Conservation (phyloP, 35 echinoderm and acorn worm species). For the Apostichopus californicus region DNA sequence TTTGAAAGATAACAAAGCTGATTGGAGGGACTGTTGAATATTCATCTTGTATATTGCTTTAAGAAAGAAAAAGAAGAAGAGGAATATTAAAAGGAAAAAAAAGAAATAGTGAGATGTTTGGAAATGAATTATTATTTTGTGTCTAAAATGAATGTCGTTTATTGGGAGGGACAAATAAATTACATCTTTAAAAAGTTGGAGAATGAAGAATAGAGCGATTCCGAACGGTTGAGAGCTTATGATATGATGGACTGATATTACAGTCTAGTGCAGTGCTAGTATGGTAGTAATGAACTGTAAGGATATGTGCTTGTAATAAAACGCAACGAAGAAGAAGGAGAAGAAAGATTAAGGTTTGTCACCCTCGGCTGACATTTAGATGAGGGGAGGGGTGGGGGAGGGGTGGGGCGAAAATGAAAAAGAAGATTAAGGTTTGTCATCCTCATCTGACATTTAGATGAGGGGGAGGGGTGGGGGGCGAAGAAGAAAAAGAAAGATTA, state of each 20-base stretch:
- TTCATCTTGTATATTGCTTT: background rate
- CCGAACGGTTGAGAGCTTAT: background rate
- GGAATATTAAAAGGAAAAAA: background rate
- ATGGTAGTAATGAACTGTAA: too few species aligned
- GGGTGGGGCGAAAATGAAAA: too few species aligned
- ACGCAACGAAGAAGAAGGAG: background rate
- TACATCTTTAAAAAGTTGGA: slow-evolving; percentile 6
- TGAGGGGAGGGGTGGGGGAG: too few species aligned
- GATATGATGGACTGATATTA: background rate
- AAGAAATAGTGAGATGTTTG: slow-evolving; percentile 8
- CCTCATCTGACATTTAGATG: background rate
- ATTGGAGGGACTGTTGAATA: slow-evolving; percentile 8
- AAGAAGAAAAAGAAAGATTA: background rate
- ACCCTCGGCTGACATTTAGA: background rate
- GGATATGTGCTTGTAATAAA: too few species aligned
- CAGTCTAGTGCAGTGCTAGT: background rate
- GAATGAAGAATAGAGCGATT: background rate
- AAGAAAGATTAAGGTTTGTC: background rate
- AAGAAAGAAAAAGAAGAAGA: background rate
- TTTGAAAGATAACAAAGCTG: background rate
- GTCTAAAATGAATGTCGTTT: slow-evolving; percentile 41
- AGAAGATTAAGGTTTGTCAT: background rate
- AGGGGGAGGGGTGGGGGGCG: too few species aligned
- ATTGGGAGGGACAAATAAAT: slow-evolving; percentile 37
- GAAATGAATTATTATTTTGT: slow-evolving; percentile 58